These are phyloP conservation scores for Tetranychus cinnabarinus DNA, from an alignment of 1,140 invertebrate species.

Conservation along the genomic window DNA sequence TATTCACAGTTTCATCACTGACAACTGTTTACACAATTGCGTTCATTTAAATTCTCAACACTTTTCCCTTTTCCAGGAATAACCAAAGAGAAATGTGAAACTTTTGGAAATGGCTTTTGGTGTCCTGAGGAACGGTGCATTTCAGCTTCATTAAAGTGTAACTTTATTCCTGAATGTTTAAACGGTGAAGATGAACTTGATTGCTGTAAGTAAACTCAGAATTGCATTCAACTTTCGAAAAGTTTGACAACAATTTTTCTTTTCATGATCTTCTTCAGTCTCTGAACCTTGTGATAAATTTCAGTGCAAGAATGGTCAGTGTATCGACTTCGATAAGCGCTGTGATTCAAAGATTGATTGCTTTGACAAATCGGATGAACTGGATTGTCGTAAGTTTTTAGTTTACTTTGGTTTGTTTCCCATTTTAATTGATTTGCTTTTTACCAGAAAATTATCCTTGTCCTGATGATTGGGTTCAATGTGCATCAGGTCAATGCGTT, in stretches of 20 bases:
- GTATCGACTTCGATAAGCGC: constrained; percentile 13
- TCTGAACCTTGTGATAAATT: constrained; percentile 3
- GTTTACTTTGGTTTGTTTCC: not conserved
- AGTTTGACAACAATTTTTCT: not conserved
- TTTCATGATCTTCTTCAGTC: not conserved
- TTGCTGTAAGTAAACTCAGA: constrained; percentile 3
- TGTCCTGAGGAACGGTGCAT: constrained; percentile 1
- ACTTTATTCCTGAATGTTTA: constrained; percentile 6
- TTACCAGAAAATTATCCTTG: constrained; percentile 15
- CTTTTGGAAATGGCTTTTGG: not conserved
- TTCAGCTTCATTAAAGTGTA: not conserved
- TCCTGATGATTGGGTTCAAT: constrained; percentile 16
- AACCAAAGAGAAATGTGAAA: not conserved
- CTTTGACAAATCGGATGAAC: constrained; percentile 19
- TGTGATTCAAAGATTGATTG: constrained; percentile 20
- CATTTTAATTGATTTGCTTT: constrained; percentile 13
- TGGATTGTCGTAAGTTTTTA: constrained; percentile 8
- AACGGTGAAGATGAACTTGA: constrained; percentile 3
- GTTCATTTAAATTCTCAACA: not conserved
- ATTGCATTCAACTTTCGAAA: too few species aligned
- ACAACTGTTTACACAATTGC: not conserved
- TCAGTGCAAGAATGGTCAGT: constrained; percentile 10
- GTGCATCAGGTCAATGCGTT: constrained; percentile 21
- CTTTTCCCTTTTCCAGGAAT: not conserved
- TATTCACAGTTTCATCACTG: not conserved